These are phyloP conservation scores for Columba janthina DNA, from an alignment of 2,113 vertebrate genomes.

Conservation along the genomic window DNA sequence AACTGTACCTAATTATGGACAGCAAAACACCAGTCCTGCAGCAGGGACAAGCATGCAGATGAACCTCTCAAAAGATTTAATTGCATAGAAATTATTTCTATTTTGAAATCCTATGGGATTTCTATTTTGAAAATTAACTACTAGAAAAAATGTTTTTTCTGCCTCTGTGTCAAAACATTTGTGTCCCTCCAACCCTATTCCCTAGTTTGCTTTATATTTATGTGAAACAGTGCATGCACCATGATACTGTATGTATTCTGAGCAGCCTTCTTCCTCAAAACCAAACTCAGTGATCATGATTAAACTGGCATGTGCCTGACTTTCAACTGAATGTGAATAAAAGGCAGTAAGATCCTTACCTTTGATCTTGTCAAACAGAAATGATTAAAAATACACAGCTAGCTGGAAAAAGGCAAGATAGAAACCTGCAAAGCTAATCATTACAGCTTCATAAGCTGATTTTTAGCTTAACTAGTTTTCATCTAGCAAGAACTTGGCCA, in stretches of 20 bases:
- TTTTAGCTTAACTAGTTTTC: not conserved
- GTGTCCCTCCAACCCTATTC: not conserved
- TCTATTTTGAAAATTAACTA: not conserved
- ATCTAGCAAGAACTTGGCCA: not conserved
- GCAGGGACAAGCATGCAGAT: not conserved
- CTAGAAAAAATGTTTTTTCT: not conserved
- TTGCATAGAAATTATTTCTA: not conserved
- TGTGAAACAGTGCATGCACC: accelerated
- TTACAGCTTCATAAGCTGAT: not conserved
- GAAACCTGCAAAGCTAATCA: not conserved
- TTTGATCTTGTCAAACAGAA: not conserved
- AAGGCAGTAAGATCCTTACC: not conserved
- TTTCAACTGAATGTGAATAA: not conserved
- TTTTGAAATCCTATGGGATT: not conserved
- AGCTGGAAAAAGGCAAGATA: not conserved
- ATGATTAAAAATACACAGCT: not conserved
- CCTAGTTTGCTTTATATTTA: not conserved
- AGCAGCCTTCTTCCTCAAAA: not conserved
- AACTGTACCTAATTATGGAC: not conserved
- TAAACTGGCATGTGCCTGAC: not conserved
- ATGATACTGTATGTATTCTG: not conserved
- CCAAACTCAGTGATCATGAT: not conserved
- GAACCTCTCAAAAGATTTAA: slow-evolving; percentile 27
- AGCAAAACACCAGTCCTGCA: not conserved
- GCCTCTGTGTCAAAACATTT: slow-evolving; percentile 13